These are phyloP conservation scores for Spodoptera frugiperda DNA, from an alignment of 1,140 invertebrate genomes.

Conservation along the genomic window DNA sequence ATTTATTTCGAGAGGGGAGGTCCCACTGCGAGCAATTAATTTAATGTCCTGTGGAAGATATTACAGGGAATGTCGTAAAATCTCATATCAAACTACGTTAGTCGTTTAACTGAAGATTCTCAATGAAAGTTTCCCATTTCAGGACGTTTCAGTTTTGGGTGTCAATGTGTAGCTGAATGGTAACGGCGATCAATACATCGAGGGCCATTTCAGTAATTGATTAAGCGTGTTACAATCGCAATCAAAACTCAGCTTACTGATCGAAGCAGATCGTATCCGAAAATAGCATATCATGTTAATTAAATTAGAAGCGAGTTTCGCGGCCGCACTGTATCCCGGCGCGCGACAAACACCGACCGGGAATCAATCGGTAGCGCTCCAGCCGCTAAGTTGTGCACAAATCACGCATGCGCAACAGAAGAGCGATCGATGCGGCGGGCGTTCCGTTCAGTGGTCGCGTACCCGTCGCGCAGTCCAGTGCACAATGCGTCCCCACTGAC, in stretches of 20 bases:
- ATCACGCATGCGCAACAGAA: conserved; percentile 68
- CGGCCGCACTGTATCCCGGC: conserved; percentile 40
- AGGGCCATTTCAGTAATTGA: conserved; percentile 6
- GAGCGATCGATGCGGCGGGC: conserved; percentile 72
- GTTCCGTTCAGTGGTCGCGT: conserved; percentile 76
- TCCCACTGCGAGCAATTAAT: too few species aligned
- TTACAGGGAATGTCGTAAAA: too few species aligned
- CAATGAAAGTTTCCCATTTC: neutral
- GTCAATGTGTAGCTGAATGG: neutral
- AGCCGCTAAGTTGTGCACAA: conserved; percentile 61
- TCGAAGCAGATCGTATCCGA: conserved; percentile 24
- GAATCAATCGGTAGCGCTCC: conserved; percentile 66
- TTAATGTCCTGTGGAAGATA: too few species aligned
- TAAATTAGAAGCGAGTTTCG: conserved; percentile 40
- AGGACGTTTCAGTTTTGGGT: neutral
- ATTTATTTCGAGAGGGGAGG: too few species aligned
- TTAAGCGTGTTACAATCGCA: conserved; percentile 15
- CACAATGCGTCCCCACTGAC: conserved; percentile 82
- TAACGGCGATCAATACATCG: conserved; percentile 22
- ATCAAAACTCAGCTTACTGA: conserved; percentile 19
- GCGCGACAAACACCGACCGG: conserved; percentile 46
- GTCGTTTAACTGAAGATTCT: neutral
- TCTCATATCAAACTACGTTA: too few species aligned
- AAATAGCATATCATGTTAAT: conserved; percentile 48
- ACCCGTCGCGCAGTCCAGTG: conserved; percentile 73